These are phyloP conservation scores for Sebastes cheni DNA, from an alignment of 2,797 vertebrate genomes.

Conservation along the genomic window DNA sequence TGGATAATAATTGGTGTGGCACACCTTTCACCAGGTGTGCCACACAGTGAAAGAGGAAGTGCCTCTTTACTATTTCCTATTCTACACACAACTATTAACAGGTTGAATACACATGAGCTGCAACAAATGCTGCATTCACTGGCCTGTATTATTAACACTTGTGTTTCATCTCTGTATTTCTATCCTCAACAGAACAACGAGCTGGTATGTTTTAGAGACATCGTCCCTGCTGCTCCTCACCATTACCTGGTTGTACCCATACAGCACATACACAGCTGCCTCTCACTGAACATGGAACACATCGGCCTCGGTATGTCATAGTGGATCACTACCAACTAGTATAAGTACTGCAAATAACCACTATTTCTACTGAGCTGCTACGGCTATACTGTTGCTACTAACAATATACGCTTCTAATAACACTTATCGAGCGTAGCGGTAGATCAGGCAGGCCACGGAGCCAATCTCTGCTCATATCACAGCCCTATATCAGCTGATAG, in stretches of 20 bases:
- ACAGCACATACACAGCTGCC: constrained; percentile 59
- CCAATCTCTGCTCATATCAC: too few relatives aligned
- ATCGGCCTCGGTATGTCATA: constrained; percentile 50
- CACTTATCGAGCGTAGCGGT: rapidly evolving
- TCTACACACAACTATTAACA: background rate
- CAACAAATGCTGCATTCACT: background rate
- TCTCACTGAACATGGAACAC: constrained; percentile 48
- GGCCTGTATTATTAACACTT: background rate
- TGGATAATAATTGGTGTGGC: too few relatives aligned
- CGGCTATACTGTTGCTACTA: background rate
- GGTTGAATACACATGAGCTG: background rate
- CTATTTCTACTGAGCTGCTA: background rate
- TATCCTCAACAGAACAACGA: constrained; percentile 52
- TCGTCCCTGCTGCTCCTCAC: constrained; percentile 69
- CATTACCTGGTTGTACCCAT: constrained; percentile 75
- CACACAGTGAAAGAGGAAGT: background rate
- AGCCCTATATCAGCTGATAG: too few relatives aligned
- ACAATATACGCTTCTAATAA: background rate
- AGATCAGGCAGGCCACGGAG: too few relatives aligned
- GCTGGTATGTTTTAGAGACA: constrained; percentile 74
- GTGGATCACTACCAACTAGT: background rate
- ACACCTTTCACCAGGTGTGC: background rate
- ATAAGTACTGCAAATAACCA: background rate
- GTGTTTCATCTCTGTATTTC: background rate
- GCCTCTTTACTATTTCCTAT: too few relatives aligned